Percentiles rank a stretch among this genome's conserved stretches.
Evolutionary conservation across 2,113 vertebrate genomes (phyloP).

Genomic region (Mus musculus): GRCm39 chrX:7239001-7239500

Average conservation of each 20-base stretch:
- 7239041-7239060: conserved; percentile 51
- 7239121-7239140: conserved; percentile 63
- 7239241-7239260: conserved; percentile 94
- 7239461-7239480: conserved; percentile 85
- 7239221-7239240: conserved; percentile 96
- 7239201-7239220: conserved; percentile 93
- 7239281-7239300: conserved; percentile 88
- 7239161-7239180: conserved; percentile 56
- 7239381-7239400: conserved; percentile 94
- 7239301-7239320: conserved; percentile 90
- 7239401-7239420: conserved; percentile 92
- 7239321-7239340: conserved; percentile 86
- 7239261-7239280: conserved; percentile 87
- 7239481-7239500: conserved; percentile 85
- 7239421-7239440: conserved; percentile 91
- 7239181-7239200: conserved; percentile 63
- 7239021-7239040: not conserved
- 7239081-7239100: conserved; percentile 70
- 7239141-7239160: conserved; percentile 68
- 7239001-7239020: conserved; percentile 68
- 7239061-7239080: conserved; percentile 73
- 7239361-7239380: conserved; percentile 88
- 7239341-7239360: conserved; percentile 74
- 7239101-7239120: conserved; percentile 74
- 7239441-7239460: conserved; percentile 73